These are phyloP conservation scores for Thamnophis elegans DNA, from an alignment of 2,797 vertebrate species.

Conservation along the genomic window DNA sequence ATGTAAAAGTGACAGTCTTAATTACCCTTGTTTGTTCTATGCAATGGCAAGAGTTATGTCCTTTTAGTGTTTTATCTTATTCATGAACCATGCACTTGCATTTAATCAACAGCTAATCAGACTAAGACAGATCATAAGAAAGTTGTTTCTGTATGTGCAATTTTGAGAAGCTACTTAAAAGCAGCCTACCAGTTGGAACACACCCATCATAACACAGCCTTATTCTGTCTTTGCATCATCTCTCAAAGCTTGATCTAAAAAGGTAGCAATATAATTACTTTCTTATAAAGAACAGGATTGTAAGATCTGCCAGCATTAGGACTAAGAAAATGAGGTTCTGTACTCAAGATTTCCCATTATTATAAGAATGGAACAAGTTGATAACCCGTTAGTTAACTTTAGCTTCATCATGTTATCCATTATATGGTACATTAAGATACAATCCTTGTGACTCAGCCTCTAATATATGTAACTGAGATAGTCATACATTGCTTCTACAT, in stretches of 20 bases:
- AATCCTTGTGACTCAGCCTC: not conserved
- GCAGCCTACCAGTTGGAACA: slow-evolving; percentile 8
- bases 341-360: not conserved
- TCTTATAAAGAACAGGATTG: not conserved
- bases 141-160: slow-evolving; percentile 9
- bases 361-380: not conserved
- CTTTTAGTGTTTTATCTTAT: slow-evolving; percentile 15
- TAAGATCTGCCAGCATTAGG: not conserved
- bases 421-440: not conserved
- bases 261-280: not conserved
- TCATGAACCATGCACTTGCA: slow-evolving; percentile 29
- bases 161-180: slow-evolving; percentile 37
- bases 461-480: not conserved
- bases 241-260: not conserved
- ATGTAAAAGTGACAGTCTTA: not conserved
- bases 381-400: not conserved
- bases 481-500: not conserved
- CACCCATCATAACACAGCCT: not conserved
- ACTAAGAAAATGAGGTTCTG: fast-evolving
- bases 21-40: slow-evolving; percentile 39
- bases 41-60: slow-evolving; percentile 1
- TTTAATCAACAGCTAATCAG: not conserved
- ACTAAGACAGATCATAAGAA: slow-evolving; percentile 26
- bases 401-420: not conserved
- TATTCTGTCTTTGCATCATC: slow-evolving; percentile 28